These are phyloP conservation scores for Drymodes brunneopygia DNA, from an alignment of 2,113 vertebrate species.

Conservation along the genomic window DNA sequence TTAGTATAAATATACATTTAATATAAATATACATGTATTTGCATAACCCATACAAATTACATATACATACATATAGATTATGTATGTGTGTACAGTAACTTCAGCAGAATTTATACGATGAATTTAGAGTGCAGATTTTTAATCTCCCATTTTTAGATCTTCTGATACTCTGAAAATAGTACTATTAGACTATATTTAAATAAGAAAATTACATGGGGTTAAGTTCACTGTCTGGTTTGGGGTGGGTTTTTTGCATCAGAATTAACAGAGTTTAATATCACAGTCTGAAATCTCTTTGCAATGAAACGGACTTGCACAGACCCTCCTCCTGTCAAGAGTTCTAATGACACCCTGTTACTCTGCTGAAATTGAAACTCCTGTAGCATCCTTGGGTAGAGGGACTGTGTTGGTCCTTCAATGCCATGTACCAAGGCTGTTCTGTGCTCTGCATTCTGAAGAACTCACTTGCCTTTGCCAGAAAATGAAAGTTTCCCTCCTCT, in stretches of 20 bases:
- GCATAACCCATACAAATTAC: background rate
- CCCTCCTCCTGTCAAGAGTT: background rate
- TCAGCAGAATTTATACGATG: background rate
- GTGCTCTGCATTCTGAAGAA: background rate
- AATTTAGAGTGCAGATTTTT: background rate
- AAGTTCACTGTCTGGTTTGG: background rate
- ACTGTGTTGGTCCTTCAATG: rapidly evolving
- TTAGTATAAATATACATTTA: background rate
- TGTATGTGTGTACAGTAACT: background rate
- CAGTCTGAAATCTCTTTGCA: background rate
- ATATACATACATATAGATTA: too few relatives aligned
- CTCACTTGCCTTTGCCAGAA: background rate
- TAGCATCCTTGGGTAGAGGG: background rate
- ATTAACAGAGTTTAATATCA: background rate
- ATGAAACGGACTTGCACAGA: background rate
- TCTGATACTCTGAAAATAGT: background rate
- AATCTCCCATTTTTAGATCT: background rate
- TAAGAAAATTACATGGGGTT: background rate
- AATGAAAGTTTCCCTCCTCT: background rate
- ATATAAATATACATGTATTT: background rate
- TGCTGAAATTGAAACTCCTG: background rate
- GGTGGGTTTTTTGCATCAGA: background rate
- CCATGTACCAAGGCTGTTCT: background rate
- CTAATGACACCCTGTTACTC: background rate
- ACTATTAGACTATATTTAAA: background rate